These are phyloP conservation scores for Tortrix viridana DNA, from an alignment of 2,888 invertebrate species.

Conservation along the genomic window DNA sequence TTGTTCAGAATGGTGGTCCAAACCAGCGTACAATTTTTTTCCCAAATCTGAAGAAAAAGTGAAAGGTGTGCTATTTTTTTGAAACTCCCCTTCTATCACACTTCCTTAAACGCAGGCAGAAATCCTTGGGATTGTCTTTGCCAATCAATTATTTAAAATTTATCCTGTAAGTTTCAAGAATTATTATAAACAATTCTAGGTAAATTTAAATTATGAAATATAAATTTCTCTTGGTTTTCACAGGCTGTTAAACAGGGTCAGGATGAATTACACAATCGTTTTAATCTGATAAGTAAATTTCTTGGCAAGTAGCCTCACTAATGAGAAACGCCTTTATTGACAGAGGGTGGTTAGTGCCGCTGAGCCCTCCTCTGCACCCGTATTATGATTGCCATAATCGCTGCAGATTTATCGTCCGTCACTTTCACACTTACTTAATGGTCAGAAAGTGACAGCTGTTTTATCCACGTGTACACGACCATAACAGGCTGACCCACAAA, in stretches of 20 bases:
- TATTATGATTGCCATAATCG: too few relatives aligned
- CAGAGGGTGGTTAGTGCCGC: conserved; percentile 20
- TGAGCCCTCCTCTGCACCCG: not conserved
- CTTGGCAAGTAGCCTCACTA: conserved; percentile 21
- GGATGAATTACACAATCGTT: conserved; percentile 43
- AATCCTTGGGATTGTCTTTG: not conserved
- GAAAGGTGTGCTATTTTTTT: too few relatives aligned
- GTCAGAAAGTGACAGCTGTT: too few relatives aligned
- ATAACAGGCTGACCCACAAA: not conserved
- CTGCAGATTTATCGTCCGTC: too few relatives aligned
- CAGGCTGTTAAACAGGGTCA: conserved; percentile 20
- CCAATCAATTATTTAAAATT: conserved; percentile 36
- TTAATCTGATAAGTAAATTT: conserved; percentile 45
- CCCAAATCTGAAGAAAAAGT: too few relatives aligned
- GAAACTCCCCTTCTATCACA: too few relatives aligned
- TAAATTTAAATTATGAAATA: conserved; percentile 8
- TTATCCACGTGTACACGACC: too few relatives aligned
- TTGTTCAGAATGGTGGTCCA: too few relatives aligned
- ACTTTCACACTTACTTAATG: too few relatives aligned
- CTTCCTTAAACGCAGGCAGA: too few relatives aligned
- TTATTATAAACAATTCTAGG: not conserved
- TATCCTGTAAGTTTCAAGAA: conserved; percentile 16
- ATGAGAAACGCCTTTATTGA: conserved; percentile 33
- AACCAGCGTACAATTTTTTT: too few relatives aligned
- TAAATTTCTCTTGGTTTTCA: conserved; percentile 23